These are phyloP conservation scores for Centroberyx gerrardi DNA, from an alignment of 2,797 vertebrate species.

Conservation along the genomic window DNA sequence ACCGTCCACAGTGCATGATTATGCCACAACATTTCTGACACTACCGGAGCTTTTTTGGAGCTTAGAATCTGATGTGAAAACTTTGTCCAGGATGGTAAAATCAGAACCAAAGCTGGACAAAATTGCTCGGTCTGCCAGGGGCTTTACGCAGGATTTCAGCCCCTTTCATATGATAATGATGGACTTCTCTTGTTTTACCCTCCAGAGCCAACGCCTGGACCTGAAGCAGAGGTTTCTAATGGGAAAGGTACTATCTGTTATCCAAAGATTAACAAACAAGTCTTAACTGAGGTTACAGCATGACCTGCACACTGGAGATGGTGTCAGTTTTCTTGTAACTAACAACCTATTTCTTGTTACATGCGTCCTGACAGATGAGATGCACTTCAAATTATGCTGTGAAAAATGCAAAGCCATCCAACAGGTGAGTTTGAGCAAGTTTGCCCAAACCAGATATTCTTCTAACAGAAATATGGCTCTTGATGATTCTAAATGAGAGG, in stretches of 20 bases:
- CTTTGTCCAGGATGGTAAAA: not conserved
- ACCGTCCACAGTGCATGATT: slow-evolving; percentile 17
- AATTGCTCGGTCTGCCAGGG: not conserved
- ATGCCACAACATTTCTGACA: slow-evolving; percentile 5
- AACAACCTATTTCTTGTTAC: not conserved
- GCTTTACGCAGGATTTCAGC: not conserved
- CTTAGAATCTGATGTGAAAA: not conserved
- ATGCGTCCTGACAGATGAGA: slow-evolving; percentile 53
- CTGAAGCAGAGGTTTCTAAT: slow-evolving; percentile 29
- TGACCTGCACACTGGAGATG: not conserved
- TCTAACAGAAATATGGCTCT: not conserved
- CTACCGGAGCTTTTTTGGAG: slow-evolving; percentile 4
- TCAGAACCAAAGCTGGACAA: no score
- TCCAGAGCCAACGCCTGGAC: slow-evolving; percentile 34
- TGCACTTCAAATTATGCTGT: slow-evolving; percentile 65
- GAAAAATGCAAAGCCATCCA: slow-evolving; percentile 81
- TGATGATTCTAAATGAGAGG: not conserved
- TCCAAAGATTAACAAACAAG: slow-evolving; percentile 2
- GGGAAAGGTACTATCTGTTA: slow-evolving; percentile 55
- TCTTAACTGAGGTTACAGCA: not conserved
- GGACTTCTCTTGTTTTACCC: slow-evolving; percentile 8
- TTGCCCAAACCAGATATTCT: not conserved
- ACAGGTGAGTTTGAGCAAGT: slow-evolving; percentile 63
- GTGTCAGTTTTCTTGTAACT: not conserved
- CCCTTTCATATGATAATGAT: slow-evolving; percentile 1